Base-by-base conservation (phyloP, 1,140 invertebrate species). In the Amyelois transitella region DNA sequence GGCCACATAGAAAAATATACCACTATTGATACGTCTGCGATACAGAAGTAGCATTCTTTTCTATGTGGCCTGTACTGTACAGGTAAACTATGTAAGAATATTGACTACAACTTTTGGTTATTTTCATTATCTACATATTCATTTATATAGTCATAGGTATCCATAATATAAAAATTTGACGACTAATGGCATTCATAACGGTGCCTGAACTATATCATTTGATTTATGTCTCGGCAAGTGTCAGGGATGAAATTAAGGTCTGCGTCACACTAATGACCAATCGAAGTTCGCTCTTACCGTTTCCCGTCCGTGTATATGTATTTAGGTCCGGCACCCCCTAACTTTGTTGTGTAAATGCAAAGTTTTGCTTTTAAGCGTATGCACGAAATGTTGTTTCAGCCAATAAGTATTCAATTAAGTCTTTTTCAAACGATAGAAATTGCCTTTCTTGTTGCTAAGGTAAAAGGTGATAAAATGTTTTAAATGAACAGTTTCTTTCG, bases 351-450 rank as follows among this genome's bases (percentile, higher is more conserved):
- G 32, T 38, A 38, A 38, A 38, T 38, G n/a, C n/a, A n/a, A n/a
- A n/a, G n/a, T n/a, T n/a, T n/a, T n/a, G n/a, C n/a, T 38, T 38
- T 38, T 38, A 0, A 38, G 12, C 8, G 32, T 38, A 14, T 38
- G 32, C 17, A 38, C 17, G 8, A 24, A 24, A 24, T 8, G 8
- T 24, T 38, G 32, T 14, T 38, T 38, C 17, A 1, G 8, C 32
- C 17, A 38, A 38, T 38, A 2, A 38, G 55, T 50, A 22, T 43
- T 51, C 54, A 55, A 52, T 22, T 8, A 49, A 58, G 51, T 68
- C 32, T 38, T 38, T n/a, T 38, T 38, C 12, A 14, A n/a, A n/a
- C n/a, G n/a, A n/a, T n/a, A n/a, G n/a, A n/a, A n/a, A n/a, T n/a
- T n/a, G n/a, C n/a, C n/a, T n/a, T n/a, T n/a, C n/a, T n/a, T n/a